Base-by-base conservation (phyloP, 2,888 invertebrate genomes). In the Lithophane leautieri region DNA sequence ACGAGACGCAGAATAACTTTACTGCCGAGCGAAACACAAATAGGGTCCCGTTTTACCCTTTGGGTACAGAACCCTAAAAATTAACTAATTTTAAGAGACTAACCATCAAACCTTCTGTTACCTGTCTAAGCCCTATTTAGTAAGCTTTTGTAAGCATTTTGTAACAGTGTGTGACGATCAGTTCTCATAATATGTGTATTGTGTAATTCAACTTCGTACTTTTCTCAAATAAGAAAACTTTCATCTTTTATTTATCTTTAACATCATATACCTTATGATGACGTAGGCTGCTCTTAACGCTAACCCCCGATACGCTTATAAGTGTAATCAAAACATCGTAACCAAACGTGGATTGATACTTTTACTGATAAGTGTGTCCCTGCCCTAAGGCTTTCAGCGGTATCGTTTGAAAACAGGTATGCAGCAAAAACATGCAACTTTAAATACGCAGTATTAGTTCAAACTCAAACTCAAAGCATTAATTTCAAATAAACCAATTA, bases 321-420 rank as follows among this genome's bases (percentile, higher is more conserved):
- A 54, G 79, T 19, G 19, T 60, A 69, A 76, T 76, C 52, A 69
- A 54, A 60, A 28, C 56, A 67, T 80, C 61, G 4, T 77, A 52
- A 62, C 66, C 66, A 77, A 70, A 77, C 40, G 22, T 4, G 60
- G 70, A 70, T 77, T 70, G 50, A 16, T 11, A 52, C 25, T 56
- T 52, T 68, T 65, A 34, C 40, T 42, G 79, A 56, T 83, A 78
- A 83, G 58, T 65, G 47, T 60, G 63, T 40, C 19, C 47, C 19
- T 63, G 34, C 58, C 66, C 22, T 82, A 67, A 71, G 52, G 47
- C 58, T 60, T 83, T 68, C 50, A 73, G 80, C 72, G 70, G 70
- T 34, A 19, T 12, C 25, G 28, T 79, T 79, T 73, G 60, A 67
- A 74, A 50, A 50, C 62, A 67, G 66, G 40, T 52, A 16, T 60